Base-by-base conservation (phyloP, 2,113 vertebrate species). In the Tonatia bakeri region DNA sequence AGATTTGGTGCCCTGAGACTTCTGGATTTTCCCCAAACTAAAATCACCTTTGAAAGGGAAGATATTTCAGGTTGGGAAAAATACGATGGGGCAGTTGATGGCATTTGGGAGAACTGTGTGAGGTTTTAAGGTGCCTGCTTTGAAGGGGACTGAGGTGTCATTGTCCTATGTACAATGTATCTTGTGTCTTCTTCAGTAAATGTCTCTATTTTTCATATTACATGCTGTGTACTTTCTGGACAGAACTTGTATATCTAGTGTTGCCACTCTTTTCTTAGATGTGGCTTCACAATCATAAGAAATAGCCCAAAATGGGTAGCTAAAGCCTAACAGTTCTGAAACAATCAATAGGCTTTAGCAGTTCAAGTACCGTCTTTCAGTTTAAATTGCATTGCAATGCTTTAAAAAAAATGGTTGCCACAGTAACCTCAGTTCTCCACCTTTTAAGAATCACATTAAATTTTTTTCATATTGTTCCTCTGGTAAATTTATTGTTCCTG, bases 401-500 rank as follows among this genome's bases (percentile, higher is more conserved):
- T 94, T 87, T 17, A 22, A 79, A 86, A 73, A 90, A 81, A 61
- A 45, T 40, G 33, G 15, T 96, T 97, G 61, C 61, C 89, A 95
- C 1, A 47, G 81, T 91, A 94, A 97, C 79, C 61, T 89, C 36
- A 70, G n/a, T 86, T 4, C 96, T 94, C 5, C 4, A 15, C 50
- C 26, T 95, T 91, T 65, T 86, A 80, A 94, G 50, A 95, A 81
- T 91, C 22, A 40, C 40, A 64, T 86, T 9, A 50, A 14, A 31
- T 90, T 76, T 90, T 90, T 76, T 80, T 70, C 64, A 24, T 43
- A 75, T 33, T 1, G 0, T 95, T 83, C 50, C 19, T 94, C 64
- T 94, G 31, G 33, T 80, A 40, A 84, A 84, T 96, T 64, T 90
- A 92, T 95, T 94, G 36, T 94, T 92, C 28, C 52, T 90, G 83